Evolutionary conservation across 2,113 vertebrate genomes (phyloP).

Genomic region (Tringa solitaria): DNA sequence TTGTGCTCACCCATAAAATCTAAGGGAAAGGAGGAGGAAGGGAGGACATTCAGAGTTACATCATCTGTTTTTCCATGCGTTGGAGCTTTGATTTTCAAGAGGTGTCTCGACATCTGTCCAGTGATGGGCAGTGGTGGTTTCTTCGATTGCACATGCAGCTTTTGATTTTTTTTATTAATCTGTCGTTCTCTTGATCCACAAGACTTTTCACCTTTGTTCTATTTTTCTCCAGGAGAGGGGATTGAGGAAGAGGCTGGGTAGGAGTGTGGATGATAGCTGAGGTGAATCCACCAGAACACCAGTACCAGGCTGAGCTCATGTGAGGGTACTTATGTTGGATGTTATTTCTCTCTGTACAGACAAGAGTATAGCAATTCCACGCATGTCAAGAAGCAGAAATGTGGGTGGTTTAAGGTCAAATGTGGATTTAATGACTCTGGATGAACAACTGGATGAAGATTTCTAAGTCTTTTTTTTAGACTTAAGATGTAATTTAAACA

Average conservation of each 20-base stretch:
- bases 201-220: background rate
- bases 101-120: background rate
- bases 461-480: fast-evolving
- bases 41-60: fast-evolving
- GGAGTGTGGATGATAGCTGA: background rate
- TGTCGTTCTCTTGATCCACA: background rate
- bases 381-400: background rate
- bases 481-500: background rate
- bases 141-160: background rate
- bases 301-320: background rate
- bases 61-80: fast-evolving
- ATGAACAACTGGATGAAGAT: background rate
- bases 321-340: background rate
- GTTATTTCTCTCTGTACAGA: background rate
- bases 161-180: background rate
- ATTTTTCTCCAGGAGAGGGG: background rate
- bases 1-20: background rate
- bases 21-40: background rate
- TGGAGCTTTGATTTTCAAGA: background rate
- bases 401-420: background rate
- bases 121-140: fast-evolving
- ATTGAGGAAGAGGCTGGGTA: background rate
- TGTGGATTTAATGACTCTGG: background rate
- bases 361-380: background rate
- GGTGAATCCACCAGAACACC: fast-evolving